A percentile compares a stretch with the other conserved stretches of the same genome.
Conservation (phyloP, 2,888 invertebrate species). For the Deilephila elpenor region DNA sequence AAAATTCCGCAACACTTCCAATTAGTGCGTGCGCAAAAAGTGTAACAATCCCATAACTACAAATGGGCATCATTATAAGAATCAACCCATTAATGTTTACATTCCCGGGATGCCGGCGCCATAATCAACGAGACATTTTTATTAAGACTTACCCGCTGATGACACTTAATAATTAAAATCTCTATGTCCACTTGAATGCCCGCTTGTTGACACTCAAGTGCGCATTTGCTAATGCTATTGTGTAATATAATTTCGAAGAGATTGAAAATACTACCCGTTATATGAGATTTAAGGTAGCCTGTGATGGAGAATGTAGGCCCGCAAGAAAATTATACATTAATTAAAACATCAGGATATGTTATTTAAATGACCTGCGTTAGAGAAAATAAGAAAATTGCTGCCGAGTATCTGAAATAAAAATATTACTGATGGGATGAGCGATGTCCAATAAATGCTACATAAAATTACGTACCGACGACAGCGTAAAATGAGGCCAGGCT, state of each 20-base stretch:
- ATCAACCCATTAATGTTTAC: slow-evolving; percentile 28
- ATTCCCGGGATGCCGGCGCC: slow-evolving; percentile 23
- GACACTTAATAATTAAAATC: slow-evolving; percentile 41
- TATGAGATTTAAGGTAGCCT: no score
- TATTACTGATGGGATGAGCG: neutral
- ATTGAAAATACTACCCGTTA: no score
- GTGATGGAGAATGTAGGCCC: no score
- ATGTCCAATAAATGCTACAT: neutral
- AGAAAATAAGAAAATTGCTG: no score
- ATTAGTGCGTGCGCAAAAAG: slow-evolving; percentile 20
- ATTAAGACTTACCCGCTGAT: slow-evolving; percentile 35
- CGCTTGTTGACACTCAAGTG: neutral
- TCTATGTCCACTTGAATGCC: slow-evolving; percentile 4
- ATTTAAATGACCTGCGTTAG: no score
- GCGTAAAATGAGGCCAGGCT: neutral
- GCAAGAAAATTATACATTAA: no score
- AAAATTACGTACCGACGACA: neutral
- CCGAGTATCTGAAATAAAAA: neutral
- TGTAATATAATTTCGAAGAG: neutral
- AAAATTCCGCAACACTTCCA: slow-evolving; percentile 21
- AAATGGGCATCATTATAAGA: slow-evolving; percentile 22
- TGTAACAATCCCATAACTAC: slow-evolving; percentile 13
- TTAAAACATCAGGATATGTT: no score
- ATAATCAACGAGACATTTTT: slow-evolving; percentile 39
- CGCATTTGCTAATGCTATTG: neutral